Evolutionary conservation across 2,797 vertebrate genomes (phyloP).

Genomic region (Tapera naevia): DNA sequence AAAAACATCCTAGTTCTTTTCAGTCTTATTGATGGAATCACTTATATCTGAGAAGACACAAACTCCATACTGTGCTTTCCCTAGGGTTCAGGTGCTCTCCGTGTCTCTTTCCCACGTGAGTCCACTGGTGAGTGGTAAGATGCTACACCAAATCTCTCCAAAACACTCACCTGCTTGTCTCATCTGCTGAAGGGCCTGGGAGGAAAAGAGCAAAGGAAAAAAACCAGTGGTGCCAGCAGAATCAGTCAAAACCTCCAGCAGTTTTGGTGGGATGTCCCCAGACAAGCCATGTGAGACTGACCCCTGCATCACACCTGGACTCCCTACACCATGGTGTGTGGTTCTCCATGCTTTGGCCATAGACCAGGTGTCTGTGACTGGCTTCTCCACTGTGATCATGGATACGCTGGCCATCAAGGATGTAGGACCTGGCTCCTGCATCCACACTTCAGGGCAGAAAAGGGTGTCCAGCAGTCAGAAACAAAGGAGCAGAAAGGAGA

Average conservation of each 20-base stretch:
- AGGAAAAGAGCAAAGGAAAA: background rate
- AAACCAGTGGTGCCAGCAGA: background rate
- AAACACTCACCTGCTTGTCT: background rate
- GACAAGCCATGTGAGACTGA: background rate
- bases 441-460: background rate
- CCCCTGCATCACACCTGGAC: fast-evolving
- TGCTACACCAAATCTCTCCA: background rate
- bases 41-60: background rate
- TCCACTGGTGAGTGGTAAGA: background rate
- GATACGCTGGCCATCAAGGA: background rate
- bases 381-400: background rate
- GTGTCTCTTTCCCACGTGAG: background rate
- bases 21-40: background rate
- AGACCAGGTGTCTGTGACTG: background rate
- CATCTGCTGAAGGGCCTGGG: background rate
- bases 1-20: background rate
- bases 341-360: background rate
- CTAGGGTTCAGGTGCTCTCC: background rate
- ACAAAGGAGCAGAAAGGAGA: background rate
- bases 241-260: background rate
- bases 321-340: background rate
- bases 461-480: background rate
- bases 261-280: background rate
- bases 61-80: background rate
- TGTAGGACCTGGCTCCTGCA: background rate